A percentile compares a stretch with the other conserved stretches of the same genome.
phyloP scores from a whole-genome alignment of 1,140 invertebrate species.

The Contarinia nasturtii region DNA sequence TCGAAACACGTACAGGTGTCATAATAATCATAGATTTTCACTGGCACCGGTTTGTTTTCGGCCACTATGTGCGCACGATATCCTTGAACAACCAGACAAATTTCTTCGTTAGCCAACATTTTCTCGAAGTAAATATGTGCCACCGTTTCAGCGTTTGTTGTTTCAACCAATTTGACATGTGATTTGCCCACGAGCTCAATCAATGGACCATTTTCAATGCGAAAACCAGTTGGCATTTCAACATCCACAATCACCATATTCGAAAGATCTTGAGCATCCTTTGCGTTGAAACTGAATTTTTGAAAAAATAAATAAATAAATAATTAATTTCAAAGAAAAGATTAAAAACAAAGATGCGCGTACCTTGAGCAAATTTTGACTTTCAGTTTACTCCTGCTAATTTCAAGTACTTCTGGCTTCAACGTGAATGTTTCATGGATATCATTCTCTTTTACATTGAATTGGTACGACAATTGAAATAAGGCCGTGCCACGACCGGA shows the following conservation, averaged over 20 bases:
- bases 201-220: slow-evolving; percentile 33
- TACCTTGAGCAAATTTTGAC: slow-evolving; percentile 56
- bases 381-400: slow-evolving; percentile 45
- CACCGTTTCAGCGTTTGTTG: slow-evolving; percentile 45
- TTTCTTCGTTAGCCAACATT: slow-evolving; percentile 35
- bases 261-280: slow-evolving; percentile 20
- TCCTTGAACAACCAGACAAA: slow-evolving; percentile 62
- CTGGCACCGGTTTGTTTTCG: slow-evolving; percentile 59
- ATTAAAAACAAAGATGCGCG: slow-evolving; percentile 7
- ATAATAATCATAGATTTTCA: too few species aligned
- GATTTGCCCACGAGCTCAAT: not conserved
- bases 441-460: slow-evolving; percentile 64
- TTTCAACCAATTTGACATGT: slow-evolving; percentile 28
- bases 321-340: not conserved
- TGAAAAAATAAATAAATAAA: not conserved
- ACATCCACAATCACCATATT: slow-evolving; percentile 87
- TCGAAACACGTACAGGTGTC: too few species aligned
- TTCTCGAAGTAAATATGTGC: slow-evolving; percentile 65
- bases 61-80: slow-evolving; percentile 62
- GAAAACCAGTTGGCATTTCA: slow-evolving; percentile 63
- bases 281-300: not conserved
- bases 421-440: slow-evolving; percentile 59
- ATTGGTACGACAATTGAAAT: slow-evolving; percentile 58
- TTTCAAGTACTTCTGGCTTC: slow-evolving; percentile 53
- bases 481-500: slow-evolving; percentile 56